Evolutionary conservation across 2,888 invertebrate genomes (phyloP), one percentile per base, ranked within the genome.

Genomic region (Apoda limacodes): DNA sequence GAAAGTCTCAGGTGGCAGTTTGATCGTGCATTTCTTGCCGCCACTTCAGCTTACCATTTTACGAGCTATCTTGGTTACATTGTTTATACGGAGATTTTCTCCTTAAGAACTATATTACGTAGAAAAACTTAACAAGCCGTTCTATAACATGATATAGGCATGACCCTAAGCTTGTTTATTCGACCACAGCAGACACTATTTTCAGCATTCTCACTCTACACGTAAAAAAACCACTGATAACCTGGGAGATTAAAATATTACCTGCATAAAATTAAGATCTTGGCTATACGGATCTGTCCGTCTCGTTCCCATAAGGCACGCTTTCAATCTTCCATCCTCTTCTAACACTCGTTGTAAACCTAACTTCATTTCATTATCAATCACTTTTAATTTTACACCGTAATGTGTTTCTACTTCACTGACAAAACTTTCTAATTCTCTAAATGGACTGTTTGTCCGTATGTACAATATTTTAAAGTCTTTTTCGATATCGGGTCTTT

Each of bases 271-370:
- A 20, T 84, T 59, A 29, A 94, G 65, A 43, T 86, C 66, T 42
- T 85, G 75, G 28, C 92, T 88, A 54, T 86, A 87, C 0, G 96
- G 97, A 76, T 99, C 98, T 0, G 91, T 91, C 30, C 86, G 82
- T 38, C 98, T 82, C 3, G 92, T 93, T 5, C 99, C 99, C 92
- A 99, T 94, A 4, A 98, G 78, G 32, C 93, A 89, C 0, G 92
- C 95, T 59, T 91, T 89, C 14, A 97, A 75, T 26, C 84, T 62
- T 0, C 64, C 65, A 50, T 83, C 83, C 7, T 82, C 68, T 0
- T 75, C 56, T 24, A 90, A 69, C 34, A 96, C 66, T 21, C 76
- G 69, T 9, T 67, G 62, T 21, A 99, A 69, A 0, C 90, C 89
- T 10, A 76, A 66, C 62, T 90, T 92, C 42, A 98, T 87, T 1